phyloP scores from a whole-genome alignment of 2,797 vertebrate genomes.

The Holocentrus rufus region DNA sequence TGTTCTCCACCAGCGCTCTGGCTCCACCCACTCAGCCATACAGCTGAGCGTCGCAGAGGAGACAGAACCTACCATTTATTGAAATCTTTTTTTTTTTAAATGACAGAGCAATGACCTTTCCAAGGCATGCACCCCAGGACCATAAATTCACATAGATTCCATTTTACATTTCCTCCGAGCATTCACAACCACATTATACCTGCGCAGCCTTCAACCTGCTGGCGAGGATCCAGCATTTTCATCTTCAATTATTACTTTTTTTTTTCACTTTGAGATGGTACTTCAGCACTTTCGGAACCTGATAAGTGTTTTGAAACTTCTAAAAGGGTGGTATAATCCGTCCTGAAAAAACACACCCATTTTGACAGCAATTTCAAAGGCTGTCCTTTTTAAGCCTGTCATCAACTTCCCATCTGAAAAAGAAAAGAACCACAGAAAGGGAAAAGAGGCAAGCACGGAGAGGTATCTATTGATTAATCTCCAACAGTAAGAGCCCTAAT shows the following conservation, averaged over 20 bases:
- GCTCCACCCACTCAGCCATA: slow-evolving; percentile 63
- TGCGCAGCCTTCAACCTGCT: slow-evolving; percentile 58
- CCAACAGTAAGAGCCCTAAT: slow-evolving; percentile 59
- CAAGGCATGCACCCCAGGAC: slow-evolving; percentile 52
- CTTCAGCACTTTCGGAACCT: slow-evolving; percentile 53
- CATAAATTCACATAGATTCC: slow-evolving; percentile 78
- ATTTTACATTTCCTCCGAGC: slow-evolving; percentile 77
- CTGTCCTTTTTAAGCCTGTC: slow-evolving; percentile 61
- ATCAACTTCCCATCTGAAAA: slow-evolving; percentile 62
- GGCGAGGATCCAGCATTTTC: slow-evolving; percentile 58
- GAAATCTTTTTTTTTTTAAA: slow-evolving; percentile 76
- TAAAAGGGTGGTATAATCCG: slow-evolving; percentile 52
- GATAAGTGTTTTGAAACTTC: slow-evolving; percentile 59
- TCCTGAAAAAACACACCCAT: slow-evolving; percentile 47
- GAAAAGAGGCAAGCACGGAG: slow-evolving; percentile 47
- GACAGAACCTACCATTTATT: slow-evolving; percentile 71
- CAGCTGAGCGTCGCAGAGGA: slow-evolving; percentile 58
- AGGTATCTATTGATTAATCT: slow-evolving; percentile 73
- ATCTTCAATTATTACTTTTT: slow-evolving; percentile 66
- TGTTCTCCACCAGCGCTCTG: slow-evolving; percentile 50
- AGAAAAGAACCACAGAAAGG: slow-evolving; percentile 25
- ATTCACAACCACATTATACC: slow-evolving; percentile 75
- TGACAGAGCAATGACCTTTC: slow-evolving; percentile 78
- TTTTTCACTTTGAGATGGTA: slow-evolving; percentile 48
- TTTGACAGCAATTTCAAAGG: slow-evolving; percentile 67